A percentile compares a stretch with the other conserved stretches of the same genome.
Conservation (phyloP, 2,888 invertebrate genomes). For the Elegia similella region DNA sequence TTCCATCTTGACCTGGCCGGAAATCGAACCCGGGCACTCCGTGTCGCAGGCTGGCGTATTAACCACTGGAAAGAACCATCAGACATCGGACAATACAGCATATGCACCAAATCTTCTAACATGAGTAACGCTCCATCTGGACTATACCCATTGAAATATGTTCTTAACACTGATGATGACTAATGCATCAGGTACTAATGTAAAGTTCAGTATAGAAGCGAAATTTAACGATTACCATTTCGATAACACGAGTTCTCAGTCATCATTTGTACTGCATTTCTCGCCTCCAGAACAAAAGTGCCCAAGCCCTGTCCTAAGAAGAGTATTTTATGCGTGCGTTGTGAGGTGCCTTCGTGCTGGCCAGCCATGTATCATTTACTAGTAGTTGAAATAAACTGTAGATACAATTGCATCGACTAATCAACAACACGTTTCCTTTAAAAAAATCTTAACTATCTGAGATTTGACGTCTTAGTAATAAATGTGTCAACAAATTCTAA, state of each 20-base stretch:
- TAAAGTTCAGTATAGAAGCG: slow-evolving; percentile 66
- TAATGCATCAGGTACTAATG: slow-evolving; percentile 23
- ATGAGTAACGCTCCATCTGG: slow-evolving; percentile 65
- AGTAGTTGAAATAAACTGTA: no score
- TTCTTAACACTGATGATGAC: slow-evolving; percentile 51
- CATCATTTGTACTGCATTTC: slow-evolving; percentile 70
- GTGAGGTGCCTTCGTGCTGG: no score
- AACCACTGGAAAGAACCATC: no score
- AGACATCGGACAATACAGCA: slow-evolving; percentile 67
- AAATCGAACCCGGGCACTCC: no score
- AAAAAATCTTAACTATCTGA: no score
- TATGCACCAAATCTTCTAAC: slow-evolving; percentile 66
- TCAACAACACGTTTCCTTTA: no score
- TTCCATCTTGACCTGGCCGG: no score
- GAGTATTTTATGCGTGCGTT: slow-evolving; percentile 36
- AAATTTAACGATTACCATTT: slow-evolving; percentile 72
- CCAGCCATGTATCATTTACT: no score
- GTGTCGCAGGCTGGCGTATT: no score
- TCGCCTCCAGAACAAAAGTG: slow-evolving; percentile 63
- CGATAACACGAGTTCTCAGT: slow-evolving; percentile 68
- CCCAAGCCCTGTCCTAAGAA: slow-evolving; percentile 55
- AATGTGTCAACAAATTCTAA: no score
- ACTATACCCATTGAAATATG: slow-evolving; percentile 68
- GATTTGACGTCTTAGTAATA: no score
- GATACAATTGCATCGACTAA: no score